Conservation (phyloP, 2,797 vertebrate species). For the Siniperca undulata region DNA sequence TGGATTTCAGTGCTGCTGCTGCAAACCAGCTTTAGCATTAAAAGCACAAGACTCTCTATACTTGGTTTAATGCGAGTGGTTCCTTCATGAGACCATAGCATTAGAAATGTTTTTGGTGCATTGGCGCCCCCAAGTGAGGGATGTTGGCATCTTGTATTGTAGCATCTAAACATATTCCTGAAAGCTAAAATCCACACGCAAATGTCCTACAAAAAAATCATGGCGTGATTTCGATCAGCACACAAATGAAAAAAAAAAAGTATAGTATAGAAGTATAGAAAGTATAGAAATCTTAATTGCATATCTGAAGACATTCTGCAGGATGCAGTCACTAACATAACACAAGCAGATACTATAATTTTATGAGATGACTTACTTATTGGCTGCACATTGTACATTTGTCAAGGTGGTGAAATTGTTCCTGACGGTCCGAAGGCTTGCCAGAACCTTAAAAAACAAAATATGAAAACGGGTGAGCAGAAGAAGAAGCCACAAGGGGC, state of each 20-base stretch:
- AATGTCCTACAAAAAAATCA: neutral
- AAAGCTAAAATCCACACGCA: neutral
- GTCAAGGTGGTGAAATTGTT: slow-evolving; percentile 96
- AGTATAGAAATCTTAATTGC: neutral
- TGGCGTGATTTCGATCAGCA: neutral
- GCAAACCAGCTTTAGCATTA: neutral
- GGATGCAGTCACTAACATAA: neutral
- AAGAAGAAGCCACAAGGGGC: neutral
- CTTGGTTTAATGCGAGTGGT: neutral
- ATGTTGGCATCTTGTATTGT: slow-evolving; percentile 1
- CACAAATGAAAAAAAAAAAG: neutral
- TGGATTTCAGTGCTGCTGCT: neutral
- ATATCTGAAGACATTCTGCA: neutral
- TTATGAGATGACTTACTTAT: slow-evolving; percentile 87
- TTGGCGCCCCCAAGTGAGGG: slow-evolving; percentile 74
- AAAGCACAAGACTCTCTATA: neutral
- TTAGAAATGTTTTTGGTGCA: slow-evolving; percentile 19
- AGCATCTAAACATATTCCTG: neutral
- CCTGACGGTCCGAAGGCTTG: slow-evolving; percentile 94
- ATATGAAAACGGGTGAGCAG: neutral
- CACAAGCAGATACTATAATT: neutral
- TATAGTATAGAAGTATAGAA: no score
- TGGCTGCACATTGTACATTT: slow-evolving; percentile 91
- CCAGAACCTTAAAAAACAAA: slow-evolving; percentile 88
- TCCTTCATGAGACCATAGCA: neutral